Conservation (phyloP, 2,797 vertebrate species). For the Gila robusta region DNA sequence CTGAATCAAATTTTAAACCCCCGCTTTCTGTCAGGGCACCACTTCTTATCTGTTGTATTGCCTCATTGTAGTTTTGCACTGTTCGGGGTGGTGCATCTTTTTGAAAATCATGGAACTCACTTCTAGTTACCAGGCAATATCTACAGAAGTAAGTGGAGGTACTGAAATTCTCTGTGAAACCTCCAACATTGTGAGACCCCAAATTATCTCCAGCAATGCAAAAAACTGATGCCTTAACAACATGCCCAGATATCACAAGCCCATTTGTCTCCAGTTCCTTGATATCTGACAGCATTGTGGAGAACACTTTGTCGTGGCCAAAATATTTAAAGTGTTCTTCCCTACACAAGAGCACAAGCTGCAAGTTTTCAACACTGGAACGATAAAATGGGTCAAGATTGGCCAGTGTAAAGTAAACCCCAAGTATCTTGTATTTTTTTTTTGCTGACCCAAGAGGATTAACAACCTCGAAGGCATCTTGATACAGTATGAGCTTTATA, state of each 20-base stretch:
- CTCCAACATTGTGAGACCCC: background rate
- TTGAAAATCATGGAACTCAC: slow-evolving; percentile 29
- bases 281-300: slow-evolving; percentile 45
- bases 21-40: slow-evolving; percentile 15
- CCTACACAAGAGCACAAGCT: slow-evolving; percentile 56
- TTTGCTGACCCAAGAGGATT: slow-evolving; percentile 32
- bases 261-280: slow-evolving; percentile 53
- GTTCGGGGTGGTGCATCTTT: slow-evolving; percentile 26
- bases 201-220: slow-evolving; percentile 8
- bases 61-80: slow-evolving; percentile 48
- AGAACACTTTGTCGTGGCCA: slow-evolving; percentile 53
- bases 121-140: slow-evolving; percentile 48
- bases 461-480: slow-evolving; percentile 8
- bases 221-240: slow-evolving; percentile 32
- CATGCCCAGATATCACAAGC: slow-evolving; percentile 16
- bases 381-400: slow-evolving; percentile 41
- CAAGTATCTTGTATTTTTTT: slow-evolving; percentile 35
- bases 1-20: slow-evolving; percentile 45
- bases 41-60: slow-evolving; percentile 38
- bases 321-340: slow-evolving; percentile 55
- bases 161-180: slow-evolving; percentile 49
- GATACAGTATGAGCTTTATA: slow-evolving; percentile 42
- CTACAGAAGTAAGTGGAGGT: slow-evolving; percentile 29
- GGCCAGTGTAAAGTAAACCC: slow-evolving; percentile 50
- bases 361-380: slow-evolving; percentile 42